Conservation (phyloP, 2,888 invertebrate species). For the Galerucella pusilla region DNA sequence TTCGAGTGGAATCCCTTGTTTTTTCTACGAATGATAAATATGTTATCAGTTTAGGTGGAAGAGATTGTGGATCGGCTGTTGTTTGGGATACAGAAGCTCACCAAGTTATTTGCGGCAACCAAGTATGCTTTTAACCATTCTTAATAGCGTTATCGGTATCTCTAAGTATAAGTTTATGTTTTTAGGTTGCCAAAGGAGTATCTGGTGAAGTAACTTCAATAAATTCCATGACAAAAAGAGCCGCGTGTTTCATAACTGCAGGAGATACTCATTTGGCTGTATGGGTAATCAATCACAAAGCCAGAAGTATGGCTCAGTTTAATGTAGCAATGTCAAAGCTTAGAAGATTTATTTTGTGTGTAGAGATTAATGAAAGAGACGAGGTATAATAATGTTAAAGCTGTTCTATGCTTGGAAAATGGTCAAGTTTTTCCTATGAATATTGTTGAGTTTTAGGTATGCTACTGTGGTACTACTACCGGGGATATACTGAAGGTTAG, state of each 20-base stretch:
- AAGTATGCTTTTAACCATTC: slow-evolving; percentile 40
- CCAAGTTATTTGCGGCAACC: slow-evolving; percentile 66
- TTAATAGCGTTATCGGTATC: background rate
- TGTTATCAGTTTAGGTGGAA: slow-evolving; percentile 79
- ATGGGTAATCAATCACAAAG: slow-evolving; percentile 79
- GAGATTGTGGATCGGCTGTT: slow-evolving; percentile 89
- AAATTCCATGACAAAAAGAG: slow-evolving; percentile 70
- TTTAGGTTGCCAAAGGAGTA: slow-evolving; percentile 55
- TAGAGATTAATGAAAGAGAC: slow-evolving; percentile 78
- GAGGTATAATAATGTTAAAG: slow-evolving; percentile 54
- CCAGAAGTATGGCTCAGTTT: slow-evolving; percentile 71
- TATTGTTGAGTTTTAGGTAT: slow-evolving; percentile 57
- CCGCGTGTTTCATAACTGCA: slow-evolving; percentile 77
- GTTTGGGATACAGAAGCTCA: slow-evolving; percentile 79
- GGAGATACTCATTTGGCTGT: slow-evolving; percentile 69
- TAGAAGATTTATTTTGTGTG: slow-evolving; percentile 79
- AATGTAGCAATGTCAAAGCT: slow-evolving; percentile 84
- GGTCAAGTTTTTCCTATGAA: background rate
- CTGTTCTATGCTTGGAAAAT: too few species aligned
- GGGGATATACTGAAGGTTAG: slow-evolving; percentile 77
- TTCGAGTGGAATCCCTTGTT: slow-evolving; percentile 85
- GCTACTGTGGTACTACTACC: slow-evolving; percentile 87
- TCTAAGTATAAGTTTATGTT: background rate
- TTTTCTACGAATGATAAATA: slow-evolving; percentile 86
- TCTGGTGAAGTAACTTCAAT: slow-evolving; percentile 60